These are phyloP conservation scores for Amphibalanus amphitrite DNA, from an alignment of 1,140 invertebrate species.

Conservation along the genomic window DNA sequence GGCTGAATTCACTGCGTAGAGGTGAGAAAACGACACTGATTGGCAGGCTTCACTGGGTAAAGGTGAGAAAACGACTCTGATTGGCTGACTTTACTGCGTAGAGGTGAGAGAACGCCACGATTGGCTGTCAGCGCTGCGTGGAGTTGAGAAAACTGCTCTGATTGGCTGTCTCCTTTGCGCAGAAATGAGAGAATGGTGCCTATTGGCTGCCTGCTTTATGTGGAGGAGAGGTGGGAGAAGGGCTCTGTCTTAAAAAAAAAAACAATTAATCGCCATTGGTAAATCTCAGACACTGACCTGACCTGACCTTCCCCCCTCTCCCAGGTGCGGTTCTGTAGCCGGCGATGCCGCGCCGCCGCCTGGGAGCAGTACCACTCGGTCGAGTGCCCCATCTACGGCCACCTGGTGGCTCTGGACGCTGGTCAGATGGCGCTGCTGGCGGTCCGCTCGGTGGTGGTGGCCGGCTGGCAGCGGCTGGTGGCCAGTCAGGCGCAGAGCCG, in stretches of 20 bases:
- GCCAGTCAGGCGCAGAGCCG: background rate
- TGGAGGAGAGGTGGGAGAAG: too few species aligned
- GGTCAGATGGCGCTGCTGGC: constrained; percentile 3
- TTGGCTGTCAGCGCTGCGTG: too few species aligned
- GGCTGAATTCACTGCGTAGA: too few species aligned
- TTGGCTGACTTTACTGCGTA: background rate
- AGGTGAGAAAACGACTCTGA: too few species aligned
- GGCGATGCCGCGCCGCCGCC: background rate
- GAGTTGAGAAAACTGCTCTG: too few species aligned
- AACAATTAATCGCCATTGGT: too few species aligned
- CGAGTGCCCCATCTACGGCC: background rate
- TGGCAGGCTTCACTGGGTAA: too few species aligned
- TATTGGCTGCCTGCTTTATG: too few species aligned
- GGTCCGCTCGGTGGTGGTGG: background rate
- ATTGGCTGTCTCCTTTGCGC: background rate
- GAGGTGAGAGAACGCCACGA: background rate
- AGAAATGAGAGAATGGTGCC: background rate
- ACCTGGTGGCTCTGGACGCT: background rate
- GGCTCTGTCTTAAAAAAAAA: too few species aligned
- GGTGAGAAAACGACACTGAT: too few species aligned
- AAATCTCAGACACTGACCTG: too few species aligned
- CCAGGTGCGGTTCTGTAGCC: background rate
- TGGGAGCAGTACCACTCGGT: background rate
- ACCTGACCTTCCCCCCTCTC: too few species aligned
- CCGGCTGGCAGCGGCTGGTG: background rate